Base-by-base conservation (phyloP, 2,888 invertebrate species). In the Hedychridium roseum region DNA sequence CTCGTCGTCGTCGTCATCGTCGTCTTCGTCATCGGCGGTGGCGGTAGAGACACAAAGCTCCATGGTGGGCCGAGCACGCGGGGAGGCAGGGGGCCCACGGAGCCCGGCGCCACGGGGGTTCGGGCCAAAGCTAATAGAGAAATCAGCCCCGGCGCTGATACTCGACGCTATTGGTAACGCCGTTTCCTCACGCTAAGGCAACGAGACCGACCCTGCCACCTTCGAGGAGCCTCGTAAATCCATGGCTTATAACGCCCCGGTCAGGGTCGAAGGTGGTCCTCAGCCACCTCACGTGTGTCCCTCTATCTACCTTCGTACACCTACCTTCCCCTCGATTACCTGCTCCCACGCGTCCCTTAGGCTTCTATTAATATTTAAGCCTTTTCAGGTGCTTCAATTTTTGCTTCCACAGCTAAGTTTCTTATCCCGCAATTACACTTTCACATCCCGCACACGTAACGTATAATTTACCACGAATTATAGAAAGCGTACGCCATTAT, bases 71-170 rank as follows among this genome's bases (percentile, higher is more conserved):
- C 21, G 11, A 20, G 5, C 38, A 23, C 30, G 39, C 48, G 43
- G 42, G 39, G 35, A 39, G 49, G 54, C 44, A 50, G 49, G 35
- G 49, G 36, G 44, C 30, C 36, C 39, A 47, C 48, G 47, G 38
- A 11, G 53, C 50, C 55, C 57, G 39, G 54, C 71, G 55, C 72
- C 60, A 64, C 66, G 57, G 72, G 73, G 66, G 62, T 63, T 63
- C 68, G 50, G 41, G 31, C 60, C 50, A 45, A 50, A 68, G 57
- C 69, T 73, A 73, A 73, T 73, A 73, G 66, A 73, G 73, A 71
- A 73, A 71, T 73, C 73, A 73, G n/a, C 63, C 57, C 57, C 52
- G 59, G 61, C 56, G 68, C 56, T 68, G 70, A 72, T 73, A 68
- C 62, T 60, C 69, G 58, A 59, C 65, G 57, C 69, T 66, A 61